These are phyloP conservation scores for Drosophila greeni DNA, from an alignment of 2,888 invertebrate species.

Conservation along the genomic window DNA sequence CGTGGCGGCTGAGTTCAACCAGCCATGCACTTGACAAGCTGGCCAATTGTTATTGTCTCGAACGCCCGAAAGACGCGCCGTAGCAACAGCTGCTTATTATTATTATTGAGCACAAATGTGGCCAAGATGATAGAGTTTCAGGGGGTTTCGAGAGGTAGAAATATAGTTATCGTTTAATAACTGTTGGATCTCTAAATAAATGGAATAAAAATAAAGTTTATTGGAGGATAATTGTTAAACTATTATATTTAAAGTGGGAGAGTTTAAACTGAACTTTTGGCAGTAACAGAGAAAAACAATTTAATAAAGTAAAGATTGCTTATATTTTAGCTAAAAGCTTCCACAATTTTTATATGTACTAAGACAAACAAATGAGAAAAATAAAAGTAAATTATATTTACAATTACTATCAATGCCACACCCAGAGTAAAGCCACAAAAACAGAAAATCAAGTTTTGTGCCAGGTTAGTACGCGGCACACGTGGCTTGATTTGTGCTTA, in stretches of 20 bases:
- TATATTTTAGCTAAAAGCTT: too few species aligned
- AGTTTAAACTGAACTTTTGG: too few species aligned
- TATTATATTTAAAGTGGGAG: background rate
- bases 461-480: slow-evolving; percentile 5
- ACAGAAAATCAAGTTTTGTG: background rate
- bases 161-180: too few species aligned
- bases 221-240: background rate
- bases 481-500: slow-evolving; percentile 36
- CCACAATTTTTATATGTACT: too few species aligned
- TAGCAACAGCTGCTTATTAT: slow-evolving; percentile 40
- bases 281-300: too few species aligned
- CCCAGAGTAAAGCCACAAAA: background rate
- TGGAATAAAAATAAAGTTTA: background rate
- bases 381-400: background rate
- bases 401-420: background rate
- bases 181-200: background rate
- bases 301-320: too few species aligned
- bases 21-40: slow-evolving; percentile 37
- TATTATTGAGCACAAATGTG: slow-evolving; percentile 13
- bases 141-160: too few species aligned
- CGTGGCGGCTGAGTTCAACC: slow-evolving; percentile 20
- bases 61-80: slow-evolving; percentile 1
- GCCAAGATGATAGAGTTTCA: slow-evolving; percentile 2
- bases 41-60: slow-evolving; percentile 33
- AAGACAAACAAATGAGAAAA: background rate